These are phyloP conservation scores for Archaeoteleia sp. DNA, from an alignment of 2,888 invertebrate species.

Conservation along the genomic window DNA sequence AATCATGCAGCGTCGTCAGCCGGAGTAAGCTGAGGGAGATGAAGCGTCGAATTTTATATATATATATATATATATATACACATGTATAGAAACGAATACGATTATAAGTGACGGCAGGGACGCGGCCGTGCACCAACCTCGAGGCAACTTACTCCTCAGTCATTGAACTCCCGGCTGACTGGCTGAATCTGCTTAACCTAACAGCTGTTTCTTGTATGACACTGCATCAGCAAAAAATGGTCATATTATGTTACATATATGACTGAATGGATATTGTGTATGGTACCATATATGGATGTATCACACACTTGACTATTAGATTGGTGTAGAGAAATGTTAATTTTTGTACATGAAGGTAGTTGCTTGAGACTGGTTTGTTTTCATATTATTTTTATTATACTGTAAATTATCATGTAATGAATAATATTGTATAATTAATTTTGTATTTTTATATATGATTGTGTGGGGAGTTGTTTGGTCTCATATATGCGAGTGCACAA, in stretches of 20 bases:
- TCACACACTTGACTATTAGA: too few species aligned
- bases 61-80: conserved; percentile 23
- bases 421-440: too few species aligned
- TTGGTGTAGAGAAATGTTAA: too few species aligned
- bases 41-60: conserved; percentile 46
- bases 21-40: conserved; percentile 42
- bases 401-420: too few species aligned
- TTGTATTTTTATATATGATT: too few species aligned
- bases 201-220: conserved; percentile 71
- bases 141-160: conserved; percentile 64
- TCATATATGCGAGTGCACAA: too few species aligned
- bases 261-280: conserved; percentile 6
- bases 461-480: too few species aligned
- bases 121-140: conserved; percentile 57
- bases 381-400: too few species aligned
- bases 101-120: conserved; percentile 42
- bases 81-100: conserved; percentile 33
- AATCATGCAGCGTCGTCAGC: conserved; percentile 34
- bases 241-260: conserved; percentile 27
- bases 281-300: too few species aligned
- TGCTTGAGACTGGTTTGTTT: too few species aligned
- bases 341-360: too few species aligned
- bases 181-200: conserved; percentile 63
- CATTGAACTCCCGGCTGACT: conserved; percentile 69
- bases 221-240: conserved; percentile 23